Evolutionary conservation across 2,888 invertebrate genomes (phyloP), one percentile per base, ranked within the genome.

Genomic region (Hirtodrosophila confusa): DNA sequence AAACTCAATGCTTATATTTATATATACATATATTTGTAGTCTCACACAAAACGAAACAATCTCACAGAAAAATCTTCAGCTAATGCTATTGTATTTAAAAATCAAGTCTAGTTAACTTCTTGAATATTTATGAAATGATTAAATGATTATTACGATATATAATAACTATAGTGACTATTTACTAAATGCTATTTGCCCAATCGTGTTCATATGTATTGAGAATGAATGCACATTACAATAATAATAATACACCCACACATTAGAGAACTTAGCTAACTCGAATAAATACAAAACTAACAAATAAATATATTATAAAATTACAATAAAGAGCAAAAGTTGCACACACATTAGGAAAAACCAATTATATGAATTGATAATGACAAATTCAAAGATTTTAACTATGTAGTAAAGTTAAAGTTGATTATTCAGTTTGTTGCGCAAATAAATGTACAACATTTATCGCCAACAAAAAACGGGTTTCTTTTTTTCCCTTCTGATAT

Each of bases 151-250:
- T 57, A 50, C n/a, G 55, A 51, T 51, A 48, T 23, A 45, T 75
- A 78, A 82, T 85, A 80, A 78, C 47, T 80, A 86, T 88, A 86
- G 70, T 80, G 78, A 76, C 82, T 80, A 80, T 80, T 73, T 86
- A 75, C 75, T 61, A 63, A 69, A 71, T 50, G 60, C 76, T 78
- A 80, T 65, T 78, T 80, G 87, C 73, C 79, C 86, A 50, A 83
- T 75, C 76, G 78, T 74, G 71, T 80, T 82, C 70, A 78, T 77
- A 80, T 69, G 58, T 70, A 76, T 69, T 69, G 58, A 17, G 73
- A 78, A 71, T 71, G 69, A 82, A 70, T 76, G 80, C 77, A 79
- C 65, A 69, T 69, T 55, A 53, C 29, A 49, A 24, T 44, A 54
- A 58, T 31, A 58, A 67, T 65, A 74, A 37, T 68, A 63, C 49